Percentiles rank a stretch among this genome's conserved stretches.
phyloP scores from a whole-genome alignment of 2,113 vertebrate species.

The Stigmatopora argus region DNA sequence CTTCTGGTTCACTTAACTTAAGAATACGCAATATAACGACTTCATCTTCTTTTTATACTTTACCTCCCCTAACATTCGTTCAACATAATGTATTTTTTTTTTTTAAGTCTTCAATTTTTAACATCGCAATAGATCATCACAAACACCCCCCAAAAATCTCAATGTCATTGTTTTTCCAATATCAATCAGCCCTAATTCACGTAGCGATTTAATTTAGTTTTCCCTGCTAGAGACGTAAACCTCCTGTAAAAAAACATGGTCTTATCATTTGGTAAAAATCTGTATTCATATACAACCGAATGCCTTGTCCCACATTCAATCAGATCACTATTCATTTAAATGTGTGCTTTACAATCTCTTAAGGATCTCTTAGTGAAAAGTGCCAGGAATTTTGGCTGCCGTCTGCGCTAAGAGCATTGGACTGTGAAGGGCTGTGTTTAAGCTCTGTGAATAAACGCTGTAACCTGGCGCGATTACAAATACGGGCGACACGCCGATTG shows the following conservation, averaged over 20 bases:
- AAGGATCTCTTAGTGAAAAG: slow-evolving; percentile 55
- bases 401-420: slow-evolving; percentile 44
- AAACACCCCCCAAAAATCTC: too few species aligned
- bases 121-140: too few species aligned
- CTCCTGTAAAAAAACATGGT: background rate
- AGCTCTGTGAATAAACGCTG: slow-evolving; percentile 36
- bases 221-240: background rate
- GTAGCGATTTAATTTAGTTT: too few species aligned
- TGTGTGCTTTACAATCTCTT: slow-evolving; percentile 64
- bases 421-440: slow-evolving; percentile 35
- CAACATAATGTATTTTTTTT: too few species aligned
- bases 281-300: slow-evolving; percentile 23
- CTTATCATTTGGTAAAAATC: slow-evolving; percentile 30
- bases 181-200: too few species aligned
- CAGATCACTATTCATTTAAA: slow-evolving; percentile 60
- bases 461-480: slow-evolving; percentile 25
- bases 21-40: too few species aligned
- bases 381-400: slow-evolving; percentile 39
- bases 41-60: too few species aligned
- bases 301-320: slow-evolving; percentile 24
- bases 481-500: slow-evolving; percentile 33
- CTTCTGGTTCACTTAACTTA: too few species aligned
- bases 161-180: too few species aligned
- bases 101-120: too few species aligned
- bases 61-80: too few species aligned